A percentile compares a stretch with the other conserved stretches of the same genome.
These are phyloP conservation scores for Aplodontia rufa DNA, from an alignment of 2,113 vertebrate genomes.

Conservation along the genomic window DNA sequence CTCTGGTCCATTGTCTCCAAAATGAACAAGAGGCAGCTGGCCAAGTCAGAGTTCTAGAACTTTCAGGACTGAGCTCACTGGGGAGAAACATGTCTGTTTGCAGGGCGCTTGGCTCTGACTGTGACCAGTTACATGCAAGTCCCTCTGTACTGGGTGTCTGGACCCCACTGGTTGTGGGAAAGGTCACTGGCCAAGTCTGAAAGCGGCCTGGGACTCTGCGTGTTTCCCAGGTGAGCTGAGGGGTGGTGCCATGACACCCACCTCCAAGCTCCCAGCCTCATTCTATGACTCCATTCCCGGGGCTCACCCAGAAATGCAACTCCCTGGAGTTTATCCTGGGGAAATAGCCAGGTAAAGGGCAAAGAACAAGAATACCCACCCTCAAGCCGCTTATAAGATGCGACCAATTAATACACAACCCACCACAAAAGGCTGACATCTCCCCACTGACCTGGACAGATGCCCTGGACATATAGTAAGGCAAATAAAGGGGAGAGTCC, in stretches of 20 bases:
- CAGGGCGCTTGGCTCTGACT: not conserved
- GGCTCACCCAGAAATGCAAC: not conserved
- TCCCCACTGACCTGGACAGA: not conserved
- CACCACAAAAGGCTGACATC: not conserved
- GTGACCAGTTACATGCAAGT: not conserved
- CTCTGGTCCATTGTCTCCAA: not conserved
- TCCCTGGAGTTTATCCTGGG: not conserved
- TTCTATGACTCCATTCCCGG: too few species aligned
- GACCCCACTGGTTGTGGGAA: not conserved
- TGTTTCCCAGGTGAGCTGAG: constrained; percentile 38
- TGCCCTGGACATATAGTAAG: too few species aligned
- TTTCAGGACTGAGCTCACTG: not conserved
- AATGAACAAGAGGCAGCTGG: not conserved
- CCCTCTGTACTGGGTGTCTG: not conserved
- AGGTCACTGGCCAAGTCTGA: not conserved
- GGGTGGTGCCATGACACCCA: not conserved
- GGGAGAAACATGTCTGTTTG: not conserved
- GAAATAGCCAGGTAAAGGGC: not conserved
- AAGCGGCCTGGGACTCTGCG: not conserved
- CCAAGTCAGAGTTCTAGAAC: not conserved
- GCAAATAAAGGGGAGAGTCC: not conserved
- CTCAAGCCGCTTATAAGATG: accelerated
- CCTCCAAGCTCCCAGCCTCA: too few species aligned
- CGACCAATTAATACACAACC: too few species aligned
- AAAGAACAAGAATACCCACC: not conserved